A percentile compares a stretch with the other conserved stretches of the same genome.
Evolutionary conservation across 2,888 invertebrate genomes (phyloP).

Genomic region (Gnatocerus cornutus): DNA sequence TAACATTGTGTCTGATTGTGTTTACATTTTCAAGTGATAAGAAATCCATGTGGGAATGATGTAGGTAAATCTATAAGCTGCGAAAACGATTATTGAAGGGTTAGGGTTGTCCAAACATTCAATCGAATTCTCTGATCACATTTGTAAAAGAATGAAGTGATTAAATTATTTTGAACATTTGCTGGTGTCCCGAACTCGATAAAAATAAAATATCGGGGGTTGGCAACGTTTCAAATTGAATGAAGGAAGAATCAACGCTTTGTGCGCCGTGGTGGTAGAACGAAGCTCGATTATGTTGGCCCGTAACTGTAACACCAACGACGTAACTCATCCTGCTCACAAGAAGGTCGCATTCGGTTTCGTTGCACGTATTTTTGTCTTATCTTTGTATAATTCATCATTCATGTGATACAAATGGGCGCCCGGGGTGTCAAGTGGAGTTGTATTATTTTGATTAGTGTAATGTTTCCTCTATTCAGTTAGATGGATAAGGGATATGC

Average conservation of each 20-base stretch:
- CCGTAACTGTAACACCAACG: conserved; percentile 43
- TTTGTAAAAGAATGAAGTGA: conserved; percentile 34
- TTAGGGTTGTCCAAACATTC: too few relatives aligned
- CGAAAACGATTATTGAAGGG: too few relatives aligned
- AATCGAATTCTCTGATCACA: too few relatives aligned
- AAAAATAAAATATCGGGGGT: conserved; percentile 50
- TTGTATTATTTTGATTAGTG: conserved; percentile 67
- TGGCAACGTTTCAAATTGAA: conserved; percentile 54
- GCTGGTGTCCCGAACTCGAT: conserved; percentile 40
- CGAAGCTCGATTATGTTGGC: conserved; percentile 46
- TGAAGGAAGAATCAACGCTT: conserved; percentile 55
- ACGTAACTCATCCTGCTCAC: conserved; percentile 53
- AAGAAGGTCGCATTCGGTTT: conserved; percentile 61
- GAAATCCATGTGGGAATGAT: too few relatives aligned
- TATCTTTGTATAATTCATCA: conserved; percentile 68
- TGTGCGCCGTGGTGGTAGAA: conserved; percentile 45
- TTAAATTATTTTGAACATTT: conserved; percentile 50
- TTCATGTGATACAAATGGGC: conserved; percentile 65
- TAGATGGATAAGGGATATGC: conserved; percentile 64
- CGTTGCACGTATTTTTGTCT: conserved; percentile 67
- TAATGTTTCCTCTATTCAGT: conserved; percentile 67
- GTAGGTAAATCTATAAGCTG: too few relatives aligned
- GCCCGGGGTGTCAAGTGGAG: conserved; percentile 64
- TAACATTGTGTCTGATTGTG: too few relatives aligned
- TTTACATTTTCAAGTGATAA: too few relatives aligned